phyloP scores from a whole-genome alignment of 2,888 invertebrate genomes.

The Calameuta filiformis region DNA sequence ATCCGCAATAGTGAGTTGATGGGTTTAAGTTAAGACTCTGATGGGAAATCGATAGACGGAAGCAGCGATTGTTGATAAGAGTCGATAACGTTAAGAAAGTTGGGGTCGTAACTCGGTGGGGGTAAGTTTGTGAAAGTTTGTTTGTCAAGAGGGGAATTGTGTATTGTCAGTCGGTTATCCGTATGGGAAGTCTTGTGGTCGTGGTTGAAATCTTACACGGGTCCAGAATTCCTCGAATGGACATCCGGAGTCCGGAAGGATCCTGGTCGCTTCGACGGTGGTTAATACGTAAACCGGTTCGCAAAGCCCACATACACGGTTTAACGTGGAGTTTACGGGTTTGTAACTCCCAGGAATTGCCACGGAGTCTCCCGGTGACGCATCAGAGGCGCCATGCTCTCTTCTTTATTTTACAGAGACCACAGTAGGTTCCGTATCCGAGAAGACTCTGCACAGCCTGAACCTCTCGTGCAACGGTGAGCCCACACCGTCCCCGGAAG shows the following conservation, averaged over 20 bases:
- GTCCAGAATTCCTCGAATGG: not conserved
- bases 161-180: not conserved
- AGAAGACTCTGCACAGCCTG: slow-evolving; percentile 68
- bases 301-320: not conserved
- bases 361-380: not conserved
- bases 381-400: not conserved
- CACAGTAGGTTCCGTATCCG: slow-evolving; percentile 65
- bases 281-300: slow-evolving; percentile 3
- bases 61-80: not conserved
- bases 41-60: not conserved
- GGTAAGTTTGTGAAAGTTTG: not conserved
- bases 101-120: not conserved
- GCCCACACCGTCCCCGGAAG: slow-evolving; percentile 39
- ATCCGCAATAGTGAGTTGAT: too few relatives aligned
- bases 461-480: slow-evolving; percentile 66
- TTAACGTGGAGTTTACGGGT: not conserved
- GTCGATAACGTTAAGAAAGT: not conserved
- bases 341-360: not conserved
- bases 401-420: slow-evolving; percentile 64
- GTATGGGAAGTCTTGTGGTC: not conserved
- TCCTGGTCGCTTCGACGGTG: not conserved
- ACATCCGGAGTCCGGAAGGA: not conserved
- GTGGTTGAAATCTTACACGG: not conserved
- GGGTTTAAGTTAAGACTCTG: not conserved
- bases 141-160: not conserved